These are phyloP conservation scores for Trisateles emortualis DNA, from an alignment of 2,888 invertebrate genomes.

Conservation along the genomic window DNA sequence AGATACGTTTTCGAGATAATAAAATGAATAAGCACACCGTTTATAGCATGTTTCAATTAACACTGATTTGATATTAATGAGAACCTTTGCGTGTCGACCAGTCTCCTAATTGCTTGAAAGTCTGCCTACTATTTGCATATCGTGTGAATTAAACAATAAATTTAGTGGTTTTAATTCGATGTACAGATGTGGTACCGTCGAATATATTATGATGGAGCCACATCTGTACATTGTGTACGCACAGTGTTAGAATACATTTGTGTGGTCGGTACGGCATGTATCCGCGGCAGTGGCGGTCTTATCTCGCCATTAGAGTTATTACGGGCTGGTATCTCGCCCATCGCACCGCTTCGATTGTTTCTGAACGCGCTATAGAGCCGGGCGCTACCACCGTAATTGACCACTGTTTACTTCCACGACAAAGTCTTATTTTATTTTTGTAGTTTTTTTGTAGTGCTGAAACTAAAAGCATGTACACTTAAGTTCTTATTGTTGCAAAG, in stretches of 20 bases:
- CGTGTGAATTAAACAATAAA: neutral
- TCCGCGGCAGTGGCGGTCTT: conserved; percentile 77
- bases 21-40: neutral
- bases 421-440: conserved; percentile 76
- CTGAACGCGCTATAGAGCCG: conserved; percentile 79
- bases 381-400: conserved; percentile 83
- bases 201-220: conserved; percentile 50
- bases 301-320: conserved; percentile 86
- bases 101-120: neutral
- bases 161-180: neutral
- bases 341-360: conserved; percentile 86
- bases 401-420: conserved; percentile 83
- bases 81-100: neutral
- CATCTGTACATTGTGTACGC: conserved; percentile 70
- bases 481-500: neutral
- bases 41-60: conserved; percentile 3
- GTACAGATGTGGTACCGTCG: too few species aligned
- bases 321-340: conserved; percentile 82
- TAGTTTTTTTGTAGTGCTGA: conserved; percentile 61
- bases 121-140: neutral
- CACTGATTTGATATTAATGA: neutral
- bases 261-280: conserved; percentile 65
- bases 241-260: conserved; percentile 61
- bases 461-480: conserved; percentile 2
- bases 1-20: conserved; percentile 30